These are phyloP conservation scores for Paratilapia polleni DNA, from an alignment of 2,113 vertebrate genomes.

Conservation along the genomic window DNA sequence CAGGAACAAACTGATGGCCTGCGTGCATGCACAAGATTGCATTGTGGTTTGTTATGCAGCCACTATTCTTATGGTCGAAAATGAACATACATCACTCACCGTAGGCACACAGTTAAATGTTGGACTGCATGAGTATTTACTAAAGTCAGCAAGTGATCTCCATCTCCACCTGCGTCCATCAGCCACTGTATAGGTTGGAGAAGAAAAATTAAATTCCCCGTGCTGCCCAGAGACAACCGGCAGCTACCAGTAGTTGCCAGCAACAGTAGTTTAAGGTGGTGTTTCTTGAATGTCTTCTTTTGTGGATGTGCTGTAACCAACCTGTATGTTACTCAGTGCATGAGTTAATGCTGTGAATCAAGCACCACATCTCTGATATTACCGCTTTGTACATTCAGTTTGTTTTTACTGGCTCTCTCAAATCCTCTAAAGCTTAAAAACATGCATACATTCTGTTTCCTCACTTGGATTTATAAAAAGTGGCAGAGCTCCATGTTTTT, in stretches of 20 bases:
- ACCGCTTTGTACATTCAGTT: too few relatives aligned
- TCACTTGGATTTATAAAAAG: too few relatives aligned
- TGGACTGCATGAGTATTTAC: not conserved
- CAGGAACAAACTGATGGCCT: not conserved
- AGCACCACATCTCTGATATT: too few relatives aligned
- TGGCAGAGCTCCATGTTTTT: too few relatives aligned
- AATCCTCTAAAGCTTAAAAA: too few relatives aligned
- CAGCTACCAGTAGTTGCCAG: not conserved
- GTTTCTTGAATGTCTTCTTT: too few relatives aligned
- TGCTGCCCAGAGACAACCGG: not conserved
- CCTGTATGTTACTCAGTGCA: too few relatives aligned
- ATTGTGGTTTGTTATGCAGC: not conserved
- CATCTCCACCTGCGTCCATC: not conserved
- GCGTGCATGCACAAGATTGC: not conserved
- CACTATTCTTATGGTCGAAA: not conserved
- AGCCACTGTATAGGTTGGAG: not conserved
- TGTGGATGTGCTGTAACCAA: too few relatives aligned
- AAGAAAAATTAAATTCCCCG: not conserved
- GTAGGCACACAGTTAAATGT: not conserved
- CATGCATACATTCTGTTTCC: too few relatives aligned
- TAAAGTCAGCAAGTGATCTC: not conserved
- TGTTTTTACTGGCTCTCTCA: too few relatives aligned
- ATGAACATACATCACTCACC: not conserved
- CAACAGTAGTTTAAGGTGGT: too few relatives aligned
- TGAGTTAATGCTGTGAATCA: too few relatives aligned